phyloP scores from a whole-genome alignment of 2,888 invertebrate genomes.

The Synergus itoensis region DNA sequence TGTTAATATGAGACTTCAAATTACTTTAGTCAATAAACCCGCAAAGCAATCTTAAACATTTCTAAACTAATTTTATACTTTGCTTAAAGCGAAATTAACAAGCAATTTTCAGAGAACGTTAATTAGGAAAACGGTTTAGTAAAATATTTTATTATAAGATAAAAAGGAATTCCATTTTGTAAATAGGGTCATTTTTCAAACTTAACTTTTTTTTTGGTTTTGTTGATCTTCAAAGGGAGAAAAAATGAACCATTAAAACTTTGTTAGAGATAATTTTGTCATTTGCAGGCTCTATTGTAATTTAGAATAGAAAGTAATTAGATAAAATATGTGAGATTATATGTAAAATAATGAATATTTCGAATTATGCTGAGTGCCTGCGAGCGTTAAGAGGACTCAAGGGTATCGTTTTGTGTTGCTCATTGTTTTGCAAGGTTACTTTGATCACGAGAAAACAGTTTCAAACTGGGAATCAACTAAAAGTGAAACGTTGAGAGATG shows the following conservation, averaged over 20 bases:
- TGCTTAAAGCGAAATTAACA: not conserved
- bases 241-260: not conserved
- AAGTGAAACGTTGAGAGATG: too few species aligned
- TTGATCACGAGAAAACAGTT: slow-evolving; percentile 22
- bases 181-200: not conserved
- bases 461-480: not conserved
- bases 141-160: not conserved
- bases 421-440: slow-evolving; percentile 23
- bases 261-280: not conserved
- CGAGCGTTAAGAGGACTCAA: not conserved
- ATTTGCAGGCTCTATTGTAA: not conserved
- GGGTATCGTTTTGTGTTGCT: slow-evolving; percentile 7
- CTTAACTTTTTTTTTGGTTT: not conserved
- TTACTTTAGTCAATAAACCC: too few species aligned
- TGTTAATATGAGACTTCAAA: too few species aligned
- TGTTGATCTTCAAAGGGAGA: not conserved
- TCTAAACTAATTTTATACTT: too few species aligned
- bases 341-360: slow-evolving; percentile 30
- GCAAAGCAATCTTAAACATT: too few species aligned
- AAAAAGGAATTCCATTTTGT: not conserved
- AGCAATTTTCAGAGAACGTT: not conserved
- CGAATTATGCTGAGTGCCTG: slow-evolving; percentile 33
- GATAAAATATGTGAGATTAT: not conserved
- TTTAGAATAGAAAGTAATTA: not conserved
- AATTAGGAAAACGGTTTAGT: not conserved